phyloP scores from a whole-genome alignment of 2,113 vertebrate species.

The Dissostichus mawsoni region DNA sequence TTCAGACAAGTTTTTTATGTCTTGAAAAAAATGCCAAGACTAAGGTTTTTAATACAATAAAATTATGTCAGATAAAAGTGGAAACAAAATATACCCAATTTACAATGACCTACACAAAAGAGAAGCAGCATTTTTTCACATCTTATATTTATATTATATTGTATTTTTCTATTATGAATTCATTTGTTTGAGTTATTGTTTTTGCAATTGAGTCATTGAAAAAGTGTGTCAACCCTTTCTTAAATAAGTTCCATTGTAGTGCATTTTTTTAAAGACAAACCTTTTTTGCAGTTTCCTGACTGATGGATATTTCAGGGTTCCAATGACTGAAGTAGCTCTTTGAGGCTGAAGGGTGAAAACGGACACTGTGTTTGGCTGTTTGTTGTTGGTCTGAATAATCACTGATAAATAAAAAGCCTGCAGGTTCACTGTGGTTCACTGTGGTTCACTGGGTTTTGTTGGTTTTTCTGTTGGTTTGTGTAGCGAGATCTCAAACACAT shows the following conservation, averaged over 20 bases:
- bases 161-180: no score
- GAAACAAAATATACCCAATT: neutral
- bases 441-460: slow-evolving; percentile 16
- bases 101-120: neutral
- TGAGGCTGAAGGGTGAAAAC: neutral
- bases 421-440: slow-evolving; percentile 4
- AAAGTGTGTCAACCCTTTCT: neutral
- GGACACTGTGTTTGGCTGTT: neutral
- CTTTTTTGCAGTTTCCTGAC: neutral
- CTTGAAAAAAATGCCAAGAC: no score
- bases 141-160: no score
- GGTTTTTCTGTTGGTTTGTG: slow-evolving; percentile 51
- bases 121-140: neutral
- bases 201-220: neutral
- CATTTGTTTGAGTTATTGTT: no score
- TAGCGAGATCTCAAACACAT: slow-evolving; percentile 61
- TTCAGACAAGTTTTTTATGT: no score
- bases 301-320: neutral
- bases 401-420: slow-evolving; percentile 21
- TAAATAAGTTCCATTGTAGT: no score
- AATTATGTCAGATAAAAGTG: no score
- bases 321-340: neutral
- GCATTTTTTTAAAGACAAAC: no score
- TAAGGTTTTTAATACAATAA: no score
- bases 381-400: slow-evolving; percentile 14